These are phyloP conservation scores for Sarcophaga rosellei DNA, from an alignment of 2,888 invertebrate genomes.

Conservation along the genomic window DNA sequence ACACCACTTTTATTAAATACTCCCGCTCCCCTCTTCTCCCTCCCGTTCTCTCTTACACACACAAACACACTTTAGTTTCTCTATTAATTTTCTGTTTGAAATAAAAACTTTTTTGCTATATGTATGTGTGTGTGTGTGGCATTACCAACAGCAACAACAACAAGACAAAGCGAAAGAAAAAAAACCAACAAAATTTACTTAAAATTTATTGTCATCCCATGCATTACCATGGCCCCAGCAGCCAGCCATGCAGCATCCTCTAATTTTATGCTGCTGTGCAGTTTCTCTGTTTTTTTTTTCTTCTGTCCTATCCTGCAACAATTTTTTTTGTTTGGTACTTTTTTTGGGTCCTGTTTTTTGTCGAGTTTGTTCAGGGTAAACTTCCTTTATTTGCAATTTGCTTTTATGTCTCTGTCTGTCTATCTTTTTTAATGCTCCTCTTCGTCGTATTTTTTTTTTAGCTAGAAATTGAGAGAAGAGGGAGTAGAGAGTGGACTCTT, in stretches of 20 bases:
- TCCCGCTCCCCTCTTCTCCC: neutral
- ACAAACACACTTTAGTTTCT: conserved; percentile 33
- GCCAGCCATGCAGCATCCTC: conserved; percentile 25
- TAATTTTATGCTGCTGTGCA: conserved; percentile 66
- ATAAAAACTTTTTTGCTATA: too few species aligned
- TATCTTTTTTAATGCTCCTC: conserved; percentile 40
- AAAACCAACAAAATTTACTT: conserved; percentile 15
- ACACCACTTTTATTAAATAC: conserved; percentile 68
- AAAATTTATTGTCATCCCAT: conserved; percentile 62
- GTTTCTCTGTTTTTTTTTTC: conserved; percentile 38
- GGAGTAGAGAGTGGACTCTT: too few species aligned
- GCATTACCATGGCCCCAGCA: conserved; percentile 40
- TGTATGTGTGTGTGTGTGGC: neutral
- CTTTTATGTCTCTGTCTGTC: conserved; percentile 50
- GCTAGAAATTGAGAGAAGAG: neutral
- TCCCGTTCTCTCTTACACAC: neutral
- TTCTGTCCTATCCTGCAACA: neutral
- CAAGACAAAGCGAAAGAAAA: neutral
- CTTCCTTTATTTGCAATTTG: conserved; percentile 69
- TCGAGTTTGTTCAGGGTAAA: conserved; percentile 52
- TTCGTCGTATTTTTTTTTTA: conserved; percentile 11
- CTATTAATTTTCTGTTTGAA: conserved; percentile 36
- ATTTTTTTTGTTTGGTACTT: neutral
- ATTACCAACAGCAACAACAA: neutral
- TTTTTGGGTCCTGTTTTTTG: neutral